Evolutionary conservation across 1,140 invertebrate genomes (phyloP), one percentile per base, ranked within the genome.

Genomic region (Dysdera silvatica): DNA sequence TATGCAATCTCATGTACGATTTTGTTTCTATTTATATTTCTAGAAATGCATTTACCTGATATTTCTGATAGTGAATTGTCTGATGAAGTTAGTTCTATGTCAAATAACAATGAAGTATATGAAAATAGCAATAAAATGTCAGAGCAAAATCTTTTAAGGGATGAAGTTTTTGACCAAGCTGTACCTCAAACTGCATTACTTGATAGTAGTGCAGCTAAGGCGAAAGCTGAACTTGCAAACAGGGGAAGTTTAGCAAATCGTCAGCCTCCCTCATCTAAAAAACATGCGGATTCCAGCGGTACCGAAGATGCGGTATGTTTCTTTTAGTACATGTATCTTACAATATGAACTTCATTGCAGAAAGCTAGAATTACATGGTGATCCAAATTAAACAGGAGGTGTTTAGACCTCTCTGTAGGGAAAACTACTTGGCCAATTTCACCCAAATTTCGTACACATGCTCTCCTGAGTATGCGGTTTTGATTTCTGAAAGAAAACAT

Each of bases 171-270:
- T 66, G 89, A 92, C 76, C 82, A 85, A 61, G 90, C 87, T 2
- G 85, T 95, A 64, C 90, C 91, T 28, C 82, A 82, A 8, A 87
- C 90, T 69, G 84, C 86, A 72, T 80, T 95, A 23, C 79, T 95
- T 24, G 91, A 96, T 73, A 88, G 86, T 65, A 88, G 89, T 10
- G 88, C 85, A 12, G 88, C 84, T 68, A 90, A 91, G 77, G 85
- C 86, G 33, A 92, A 92, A 77, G 91, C 89, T 18, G 91, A 93
- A 74, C 78, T 96, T 64, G 91, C 84, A 5, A 85, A 80, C 69
- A 78, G 85, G 70, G 85, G 85, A 59, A 78, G 76, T 33, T 71
- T 82, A 23, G 80, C 79, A 32, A 75, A 78, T 58, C 66, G 82
- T n/a, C 76, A 82, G 63, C 77, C 81, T 24, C 82, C 83, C 6